phyloP scores from a whole-genome alignment of 2,113 vertebrate genomes.

The Chlamydotis undulata region DNA sequence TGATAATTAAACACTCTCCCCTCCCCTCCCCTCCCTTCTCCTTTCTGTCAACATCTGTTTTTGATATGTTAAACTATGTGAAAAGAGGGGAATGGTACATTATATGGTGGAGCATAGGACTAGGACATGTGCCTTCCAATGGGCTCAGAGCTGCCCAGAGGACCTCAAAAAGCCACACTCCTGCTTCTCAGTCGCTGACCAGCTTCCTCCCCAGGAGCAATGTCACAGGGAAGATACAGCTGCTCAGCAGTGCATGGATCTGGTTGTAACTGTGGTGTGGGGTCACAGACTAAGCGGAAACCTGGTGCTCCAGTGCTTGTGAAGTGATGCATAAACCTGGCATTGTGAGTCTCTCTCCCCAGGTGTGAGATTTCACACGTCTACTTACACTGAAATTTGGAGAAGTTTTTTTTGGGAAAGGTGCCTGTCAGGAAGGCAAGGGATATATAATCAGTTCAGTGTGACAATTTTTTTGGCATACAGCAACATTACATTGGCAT shows the following conservation, averaged over 20 bases:
- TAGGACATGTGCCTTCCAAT: neutral
- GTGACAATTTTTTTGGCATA: neutral
- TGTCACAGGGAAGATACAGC: neutral
- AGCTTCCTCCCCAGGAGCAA: neutral
- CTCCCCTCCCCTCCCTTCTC: too few relatives aligned
- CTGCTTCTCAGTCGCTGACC: neutral
- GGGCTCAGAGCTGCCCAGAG: neutral
- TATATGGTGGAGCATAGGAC: neutral
- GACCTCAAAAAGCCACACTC: neutral
- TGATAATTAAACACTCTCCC: neutral
- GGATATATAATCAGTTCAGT: neutral
- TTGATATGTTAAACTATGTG: neutral
- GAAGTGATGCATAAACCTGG: neutral
- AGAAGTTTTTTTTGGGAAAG: neutral
- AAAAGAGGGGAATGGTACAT: neutral
- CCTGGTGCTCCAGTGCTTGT: neutral
- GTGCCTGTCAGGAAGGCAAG: neutral
- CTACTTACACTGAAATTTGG: neutral
- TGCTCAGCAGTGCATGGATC: neutral
- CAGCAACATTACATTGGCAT: too few relatives aligned
- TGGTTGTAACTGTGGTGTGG: neutral
- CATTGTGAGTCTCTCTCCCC: neutral
- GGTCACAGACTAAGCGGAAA: neutral
- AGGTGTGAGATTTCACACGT: neutral
- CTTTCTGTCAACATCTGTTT: too few relatives aligned